phyloP scores from a whole-genome alignment of 2,797 vertebrate genomes.

The Clarias platycephalus region DNA sequence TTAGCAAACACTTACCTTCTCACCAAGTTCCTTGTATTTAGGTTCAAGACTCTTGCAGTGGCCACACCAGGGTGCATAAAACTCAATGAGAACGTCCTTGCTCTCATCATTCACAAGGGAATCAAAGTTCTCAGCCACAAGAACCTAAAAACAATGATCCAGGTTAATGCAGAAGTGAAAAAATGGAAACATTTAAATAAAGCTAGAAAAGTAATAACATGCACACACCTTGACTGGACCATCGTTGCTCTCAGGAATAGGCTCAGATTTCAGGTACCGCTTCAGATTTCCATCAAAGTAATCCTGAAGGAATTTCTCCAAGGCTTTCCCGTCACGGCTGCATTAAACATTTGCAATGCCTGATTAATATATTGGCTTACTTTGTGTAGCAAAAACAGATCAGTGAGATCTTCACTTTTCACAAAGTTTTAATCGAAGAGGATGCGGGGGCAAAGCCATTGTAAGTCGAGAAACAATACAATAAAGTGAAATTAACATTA shows the following conservation, averaged over 20 bases:
- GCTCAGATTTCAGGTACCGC: conserved; percentile 93
- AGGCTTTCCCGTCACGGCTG: conserved; percentile 92
- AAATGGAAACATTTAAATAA: neutral
- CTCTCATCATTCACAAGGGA: conserved; percentile 87
- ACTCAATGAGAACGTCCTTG: conserved; percentile 97
- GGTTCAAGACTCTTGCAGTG: conserved; percentile 98
- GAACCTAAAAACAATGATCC: conserved; percentile 59
- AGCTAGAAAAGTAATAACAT: neutral
- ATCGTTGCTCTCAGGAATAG: conserved; percentile 88
- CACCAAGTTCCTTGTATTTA: conserved; percentile 93
- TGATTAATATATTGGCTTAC: neutral
- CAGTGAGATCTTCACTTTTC: too few relatives aligned
- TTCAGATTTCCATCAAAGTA: conserved; percentile 92
- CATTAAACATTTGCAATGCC: conserved; percentile 32
- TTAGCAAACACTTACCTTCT: conserved; percentile 80
- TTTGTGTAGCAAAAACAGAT: neutral
- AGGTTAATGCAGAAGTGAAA: neutral
- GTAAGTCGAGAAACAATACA: neutral
- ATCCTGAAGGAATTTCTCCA: conserved; percentile 90
- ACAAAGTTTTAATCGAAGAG: too few relatives aligned
- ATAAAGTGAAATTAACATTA: neutral
- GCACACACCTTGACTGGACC: conserved; percentile 90
- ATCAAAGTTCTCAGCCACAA: conserved; percentile 81
- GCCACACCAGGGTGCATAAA: conserved; percentile 97
- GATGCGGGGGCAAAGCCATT: too few relatives aligned